Percentiles rank a stretch among this genome's conserved stretches.
Conservation (phyloP, 2,113 vertebrate genomes). For the Trichomycterus rosablanca region DNA sequence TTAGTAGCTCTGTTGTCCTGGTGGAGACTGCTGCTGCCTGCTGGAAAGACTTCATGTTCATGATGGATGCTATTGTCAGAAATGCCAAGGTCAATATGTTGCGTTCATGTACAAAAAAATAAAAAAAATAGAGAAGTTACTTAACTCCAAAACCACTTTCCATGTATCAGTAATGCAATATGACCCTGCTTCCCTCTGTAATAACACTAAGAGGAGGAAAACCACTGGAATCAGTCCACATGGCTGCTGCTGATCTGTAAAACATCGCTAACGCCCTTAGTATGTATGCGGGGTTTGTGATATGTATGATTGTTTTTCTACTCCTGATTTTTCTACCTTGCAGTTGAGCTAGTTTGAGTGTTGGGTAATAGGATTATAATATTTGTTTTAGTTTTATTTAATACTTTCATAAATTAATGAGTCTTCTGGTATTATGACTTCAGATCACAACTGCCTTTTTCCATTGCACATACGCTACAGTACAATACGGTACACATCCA, state of each 20-base stretch:
- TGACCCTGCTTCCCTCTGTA: conserved; percentile 88
- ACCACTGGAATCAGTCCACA: conserved; percentile 82
- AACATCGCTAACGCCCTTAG: conserved; percentile 41
- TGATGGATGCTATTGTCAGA: conserved; percentile 98
- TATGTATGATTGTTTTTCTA: too few species aligned
- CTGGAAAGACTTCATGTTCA: conserved; percentile 83
- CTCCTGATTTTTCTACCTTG: too few species aligned
- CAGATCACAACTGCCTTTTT: too few species aligned
- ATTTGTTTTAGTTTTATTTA: too few species aligned
- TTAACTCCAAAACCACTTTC: conserved; percentile 80
- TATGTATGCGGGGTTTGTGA: too few species aligned
- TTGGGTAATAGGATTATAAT: too few species aligned
- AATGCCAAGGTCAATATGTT: conserved; percentile 91
- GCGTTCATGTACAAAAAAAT: conserved; percentile 59
- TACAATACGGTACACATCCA: too few species aligned
- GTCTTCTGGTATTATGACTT: too few species aligned
- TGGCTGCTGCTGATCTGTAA: conserved; percentile 76
- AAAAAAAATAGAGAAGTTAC: conserved; percentile 70
- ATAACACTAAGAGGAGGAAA: conserved; percentile 84
- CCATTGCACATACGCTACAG: too few species aligned
- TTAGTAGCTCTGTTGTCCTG: conserved; percentile 87
- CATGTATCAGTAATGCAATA: conserved; percentile 88
- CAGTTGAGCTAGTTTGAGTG: too few species aligned
- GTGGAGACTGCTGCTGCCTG: conserved; percentile 77
- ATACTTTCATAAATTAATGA: too few species aligned